Base-by-base conservation (phyloP, 2,113 vertebrate genomes). In the Petrocephalus zakoni region DNA sequence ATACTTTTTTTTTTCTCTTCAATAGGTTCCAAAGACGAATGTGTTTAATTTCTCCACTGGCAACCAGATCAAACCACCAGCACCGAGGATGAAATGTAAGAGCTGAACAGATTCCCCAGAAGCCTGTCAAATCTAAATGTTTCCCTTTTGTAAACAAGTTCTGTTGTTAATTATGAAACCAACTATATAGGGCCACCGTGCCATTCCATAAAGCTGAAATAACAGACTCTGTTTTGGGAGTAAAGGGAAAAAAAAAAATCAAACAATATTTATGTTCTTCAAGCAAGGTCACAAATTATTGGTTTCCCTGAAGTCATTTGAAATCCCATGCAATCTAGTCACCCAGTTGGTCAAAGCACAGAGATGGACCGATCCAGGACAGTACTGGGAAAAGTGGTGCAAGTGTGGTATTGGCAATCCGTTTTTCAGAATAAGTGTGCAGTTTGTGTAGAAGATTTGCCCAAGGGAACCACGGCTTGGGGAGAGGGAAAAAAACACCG, bases 21-120 rank as follows among this genome's bases (percentile, higher is more conserved):
- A 89, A 89, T 92, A 89, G 90, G 90, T 91, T 87, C 58, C 88
- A 88, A 85, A 92, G 90, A 93, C 83, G 90, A 93, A 92, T 91
- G 91, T 88, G 90, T 89, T 91, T 90, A 84, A 91, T 89, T 90
- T 91, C 90, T 89, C 52, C n/a, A 0, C 90, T 92, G 91, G 90
- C 88, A 91, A 89, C 91, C 90, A 85, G 83, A 87, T n/a, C 29
- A 88, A 89, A 88, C 51, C 90, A 91, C 90, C 90, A 91, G 89
- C 83, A 88, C 46, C 87, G 58, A 89, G 78, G 29, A 75, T 68
- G 90, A 89, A 93, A 92, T 88, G 72, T 89, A 84, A 82, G 86
- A 86, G 85, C n/a, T 22, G 29, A 72, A 22, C 75, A 86, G 68
- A 89, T 90, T 89, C 58, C 87, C 89, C 85, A 91, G 89, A 88